Conservation (phyloP, 1,140 invertebrate species). For the Drosophila bocki region DNA sequence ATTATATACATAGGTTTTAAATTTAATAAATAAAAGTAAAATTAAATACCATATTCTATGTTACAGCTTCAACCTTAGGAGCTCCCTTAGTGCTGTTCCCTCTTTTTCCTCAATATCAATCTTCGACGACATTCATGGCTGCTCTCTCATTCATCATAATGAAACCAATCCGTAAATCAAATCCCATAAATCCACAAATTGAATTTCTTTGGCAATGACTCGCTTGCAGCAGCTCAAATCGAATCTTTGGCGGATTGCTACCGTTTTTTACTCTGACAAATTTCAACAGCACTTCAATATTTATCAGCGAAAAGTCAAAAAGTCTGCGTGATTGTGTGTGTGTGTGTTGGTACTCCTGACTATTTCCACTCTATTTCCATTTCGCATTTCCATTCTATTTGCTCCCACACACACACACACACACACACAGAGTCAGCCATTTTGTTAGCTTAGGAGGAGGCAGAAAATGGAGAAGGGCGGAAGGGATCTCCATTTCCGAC, state of each 20-base stretch:
- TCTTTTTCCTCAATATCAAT: background rate
- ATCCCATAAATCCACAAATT: conserved; percentile 45
- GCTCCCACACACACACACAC: conserved; percentile 17
- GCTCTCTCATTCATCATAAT: conserved; percentile 25
- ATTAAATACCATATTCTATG: background rate
- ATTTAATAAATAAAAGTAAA: background rate
- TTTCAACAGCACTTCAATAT: conserved; percentile 52
- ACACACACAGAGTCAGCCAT: background rate
- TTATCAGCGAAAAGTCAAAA: conserved; percentile 53
- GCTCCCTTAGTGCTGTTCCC: background rate
- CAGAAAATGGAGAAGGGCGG: conserved; percentile 15
- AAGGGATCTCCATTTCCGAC: conserved; percentile 59
- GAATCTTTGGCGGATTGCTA: conserved; percentile 20
- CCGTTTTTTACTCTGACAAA: conserved; percentile 35
- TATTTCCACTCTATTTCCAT: conserved; percentile 54
- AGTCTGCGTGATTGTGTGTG: conserved; percentile 11
- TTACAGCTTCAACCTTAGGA: background rate
- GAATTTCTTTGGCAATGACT: conserved; percentile 37
- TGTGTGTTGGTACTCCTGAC: conserved; percentile 9
- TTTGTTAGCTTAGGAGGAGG: conserved; percentile 17
- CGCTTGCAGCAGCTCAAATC: conserved; percentile 29
- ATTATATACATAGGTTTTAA: background rate
- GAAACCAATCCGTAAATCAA: conserved; percentile 36
- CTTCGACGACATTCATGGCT: conserved; percentile 3
- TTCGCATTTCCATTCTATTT: conserved; percentile 54